Evolutionary conservation across 2,113 vertebrate species (phyloP), one percentile per base, ranked within the genome.

Genomic region (Electrona antarctica): DNA sequence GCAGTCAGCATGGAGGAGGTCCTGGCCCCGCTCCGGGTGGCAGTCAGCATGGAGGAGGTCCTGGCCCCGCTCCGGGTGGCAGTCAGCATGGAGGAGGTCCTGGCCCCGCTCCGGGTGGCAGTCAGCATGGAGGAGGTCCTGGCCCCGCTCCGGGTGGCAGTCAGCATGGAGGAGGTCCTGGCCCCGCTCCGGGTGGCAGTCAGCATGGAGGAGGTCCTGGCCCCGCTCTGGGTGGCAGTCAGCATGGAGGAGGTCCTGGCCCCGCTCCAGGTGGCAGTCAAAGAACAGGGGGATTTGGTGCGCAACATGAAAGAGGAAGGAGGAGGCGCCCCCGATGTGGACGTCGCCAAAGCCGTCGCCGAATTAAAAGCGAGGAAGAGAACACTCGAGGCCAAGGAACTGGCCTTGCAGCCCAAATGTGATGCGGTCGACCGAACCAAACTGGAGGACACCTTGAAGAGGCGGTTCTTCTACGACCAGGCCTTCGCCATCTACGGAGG

Each of bases 401-500:
- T 99, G 86, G 77, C 97, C 13, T 84, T 99, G 60, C 95, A 99
- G 91, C 95, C 98, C 86, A 96, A 98, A 93, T 97, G 99, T 92
- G 98, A 97, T 76, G n/a, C n/a, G 0, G 92, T 99, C 58, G 98
- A 99, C 93, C 91, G 98, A 90, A 81, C 87, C 65, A 99, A 99
- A 90, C 97, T 99, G 98, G 98, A 99, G 85, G 98, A 99, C 61
- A 97, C 98, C 1, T 91, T 99, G 48, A 99, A 99, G 84, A 95
- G 98, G 77, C 93, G 98, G n/a, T 99, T 99, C 92, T 99, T 99
- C 87, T 99, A 99, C 0, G 98, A 99, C 73, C 98, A 99, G 87
- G 98, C 98, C 8, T 99, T 99, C 78, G 95, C 98, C 79, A 98
- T 99, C 90, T 99, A 99, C 75, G 98, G 98, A 99, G 98, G 98